These are phyloP conservation scores for Mionectes macconnelli DNA, from an alignment of 2,113 vertebrate genomes.

Conservation along the genomic window DNA sequence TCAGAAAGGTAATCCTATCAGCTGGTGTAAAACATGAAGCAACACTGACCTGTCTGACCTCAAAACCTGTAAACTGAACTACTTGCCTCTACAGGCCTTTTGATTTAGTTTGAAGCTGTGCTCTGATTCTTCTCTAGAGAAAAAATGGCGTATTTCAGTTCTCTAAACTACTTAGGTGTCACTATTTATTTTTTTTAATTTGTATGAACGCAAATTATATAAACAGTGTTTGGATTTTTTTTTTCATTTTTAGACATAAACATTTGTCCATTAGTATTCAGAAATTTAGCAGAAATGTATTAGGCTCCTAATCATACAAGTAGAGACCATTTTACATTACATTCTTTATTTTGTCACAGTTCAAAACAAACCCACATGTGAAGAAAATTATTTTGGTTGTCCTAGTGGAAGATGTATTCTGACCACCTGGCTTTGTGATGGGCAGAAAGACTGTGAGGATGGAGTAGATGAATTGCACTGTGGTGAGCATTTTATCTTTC, in stretches of 20 bases:
- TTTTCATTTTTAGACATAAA: neutral
- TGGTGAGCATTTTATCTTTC: slow-evolving; percentile 75
- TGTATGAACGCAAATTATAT: neutral
- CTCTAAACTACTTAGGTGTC: neutral
- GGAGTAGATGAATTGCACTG: slow-evolving; percentile 95
- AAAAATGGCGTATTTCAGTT: neutral
- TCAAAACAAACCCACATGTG: slow-evolving; percentile 90
- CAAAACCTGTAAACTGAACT: neutral
- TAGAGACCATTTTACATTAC: slow-evolving; percentile 66
- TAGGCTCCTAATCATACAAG: slow-evolving; percentile 61
- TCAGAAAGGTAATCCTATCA: neutral
- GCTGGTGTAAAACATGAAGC: neutral
- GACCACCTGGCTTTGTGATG: slow-evolving; percentile 96
- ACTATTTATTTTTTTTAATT: neutral
- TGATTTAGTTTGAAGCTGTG: neutral
- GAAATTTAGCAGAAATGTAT: slow-evolving; percentile 28
- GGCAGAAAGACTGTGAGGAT: slow-evolving; percentile 97
- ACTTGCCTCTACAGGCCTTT: neutral
- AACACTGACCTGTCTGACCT: neutral
- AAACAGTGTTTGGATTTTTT: neutral
- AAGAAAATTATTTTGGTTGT: slow-evolving; percentile 97
- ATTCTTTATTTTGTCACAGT: slow-evolving; percentile 82
- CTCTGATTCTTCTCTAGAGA: neutral
- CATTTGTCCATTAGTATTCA: neutral
- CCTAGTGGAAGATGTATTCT: slow-evolving; percentile 98